Base-by-base conservation (phyloP, 2,113 vertebrate species). In the Pangasianodon gigas region DNA sequence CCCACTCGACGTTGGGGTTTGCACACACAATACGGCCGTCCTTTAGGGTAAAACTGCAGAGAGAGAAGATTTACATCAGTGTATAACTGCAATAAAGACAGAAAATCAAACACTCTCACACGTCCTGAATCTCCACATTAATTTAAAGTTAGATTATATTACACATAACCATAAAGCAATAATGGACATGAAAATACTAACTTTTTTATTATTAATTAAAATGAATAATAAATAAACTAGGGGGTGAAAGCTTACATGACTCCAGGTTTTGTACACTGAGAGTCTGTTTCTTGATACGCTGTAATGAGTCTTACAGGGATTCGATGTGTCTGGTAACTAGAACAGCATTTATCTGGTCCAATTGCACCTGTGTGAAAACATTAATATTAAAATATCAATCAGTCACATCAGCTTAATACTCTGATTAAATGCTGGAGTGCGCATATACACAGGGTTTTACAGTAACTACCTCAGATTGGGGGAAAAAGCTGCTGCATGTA, bases 321-420 rank as follows among this genome's bases (percentile, higher is more conserved):
- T 80, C 0, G 3, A 0, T 51, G 8, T 8, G 0, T 29, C 3
- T 14, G 21, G 21, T 1, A 80, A 0, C 1, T 29, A 4, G 14
- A 1, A 29, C 75, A 48, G 75, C 46, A 79, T 11, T 4, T 0
- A 0, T 0, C 9, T 46, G 75, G 41, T 48, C 3, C 24, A 29
- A 29, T 0, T 21, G 0, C 2, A 79, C 0, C 75, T 79, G 75
- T 26, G 44, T 79, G 10, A 71, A 71, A 71, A 37, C 32, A 74
- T n/a, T 14, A 19, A 37, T 37, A 18, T 16, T 56, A 18, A 56
- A 18, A 56, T 2, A 52, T 13, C 51, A 62, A 24, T 60, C 58
- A 19, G 21, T 24, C 6, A 26, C 58, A 62, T 62, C 58, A 26
- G 6, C 4, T 79, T 24, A 77, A 6, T 77, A 10, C 6, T 79